Evolutionary conservation across 2,888 invertebrate species (phyloP), one percentile per base, ranked within the genome.

Genomic region (Octodonta nipae): DNA sequence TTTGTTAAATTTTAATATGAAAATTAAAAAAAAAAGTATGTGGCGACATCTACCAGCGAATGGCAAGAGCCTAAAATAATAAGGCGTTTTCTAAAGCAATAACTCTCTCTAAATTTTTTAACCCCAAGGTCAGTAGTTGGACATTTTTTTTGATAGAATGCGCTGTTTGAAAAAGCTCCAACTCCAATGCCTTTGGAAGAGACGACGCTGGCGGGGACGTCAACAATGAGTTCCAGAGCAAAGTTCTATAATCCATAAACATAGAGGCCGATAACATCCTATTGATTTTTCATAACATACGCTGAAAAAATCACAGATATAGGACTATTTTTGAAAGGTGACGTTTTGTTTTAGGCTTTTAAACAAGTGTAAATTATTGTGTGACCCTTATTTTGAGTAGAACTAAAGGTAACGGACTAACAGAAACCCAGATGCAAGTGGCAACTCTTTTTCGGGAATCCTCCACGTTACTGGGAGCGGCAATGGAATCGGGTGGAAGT

Each of bases 381-480:
- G n/a, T n/a, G n/a, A n/a, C n/a, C n/a, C n/a, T n/a, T n/a, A n/a
- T n/a, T n/a, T n/a, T n/a, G n/a, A n/a, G n/a, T n/a, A n/a, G n/a
- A n/a, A n/a, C n/a, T n/a, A n/a, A n/a, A n/a, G n/a, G n/a, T n/a
- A n/a, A n/a, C n/a, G n/a, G n/a, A n/a, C n/a, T n/a, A n/a, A n/a
- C n/a, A n/a, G n/a, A n/a, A n/a, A n/a, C 51, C 49, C 60, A 53
- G 56, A 75, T 74, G 74, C 75, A 75, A 68, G 73, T 75, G 61
- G 74, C 74, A 54, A 74, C 73, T 60, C 61, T 74, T 57, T 75
- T 75, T 56, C 68, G 73, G 54, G 75, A 75, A 66, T 72, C 73
- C 59, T 68, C 73, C 57, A 73, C 72, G 56, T 65, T 75, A 58
- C 64, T 74, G 54, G 73, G 73, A 53, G 74, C 73, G 55, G 68